phyloP scores from a whole-genome alignment of 2,113 vertebrate genomes.

The Spermophilus dauricus region DNA sequence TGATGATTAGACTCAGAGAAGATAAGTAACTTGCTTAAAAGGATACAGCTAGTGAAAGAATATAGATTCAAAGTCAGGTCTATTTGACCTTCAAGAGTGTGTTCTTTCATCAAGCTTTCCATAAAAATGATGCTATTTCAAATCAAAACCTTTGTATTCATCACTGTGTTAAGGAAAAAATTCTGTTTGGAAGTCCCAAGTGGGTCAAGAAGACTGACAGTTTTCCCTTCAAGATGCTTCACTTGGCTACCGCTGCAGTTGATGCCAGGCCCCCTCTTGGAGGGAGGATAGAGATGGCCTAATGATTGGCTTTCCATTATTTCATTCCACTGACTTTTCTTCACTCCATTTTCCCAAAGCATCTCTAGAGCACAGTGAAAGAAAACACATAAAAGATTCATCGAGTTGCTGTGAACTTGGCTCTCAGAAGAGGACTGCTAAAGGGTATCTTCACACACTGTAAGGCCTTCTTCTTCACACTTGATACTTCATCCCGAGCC shows the following conservation, averaged over 20 bases:
- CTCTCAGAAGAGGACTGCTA: conserved; percentile 49
- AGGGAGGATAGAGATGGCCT: not conserved
- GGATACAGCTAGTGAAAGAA: not conserved
- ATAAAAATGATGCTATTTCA: not conserved
- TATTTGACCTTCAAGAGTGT: conserved; percentile 1
- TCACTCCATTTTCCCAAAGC: conserved; percentile 46
- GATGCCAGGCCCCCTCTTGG: no score
- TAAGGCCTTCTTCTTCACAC: conserved; percentile 62
- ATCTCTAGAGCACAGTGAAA: conserved; percentile 59
- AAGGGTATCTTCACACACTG: conserved; percentile 52
- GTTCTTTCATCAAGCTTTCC: not conserved
- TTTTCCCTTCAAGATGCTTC: conserved; percentile 39
- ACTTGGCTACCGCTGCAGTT: not conserved
- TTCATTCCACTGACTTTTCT: conserved; percentile 35
- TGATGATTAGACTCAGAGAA: not conserved
- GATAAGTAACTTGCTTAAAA: not conserved
- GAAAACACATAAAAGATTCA: conserved; percentile 76
- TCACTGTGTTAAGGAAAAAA: not conserved
- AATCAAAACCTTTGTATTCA: conserved; percentile 1
- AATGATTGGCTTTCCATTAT: conserved; percentile 41
- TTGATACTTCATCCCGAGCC: conserved; percentile 3
- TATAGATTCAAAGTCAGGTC: not conserved
- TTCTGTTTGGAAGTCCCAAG: conserved; percentile 4
- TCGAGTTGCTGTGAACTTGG: conserved; percentile 35
- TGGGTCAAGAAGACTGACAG: conserved; percentile 15